phyloP scores from a whole-genome alignment of 2,113 vertebrate genomes.

The Syngnathus scovelli region DNA sequence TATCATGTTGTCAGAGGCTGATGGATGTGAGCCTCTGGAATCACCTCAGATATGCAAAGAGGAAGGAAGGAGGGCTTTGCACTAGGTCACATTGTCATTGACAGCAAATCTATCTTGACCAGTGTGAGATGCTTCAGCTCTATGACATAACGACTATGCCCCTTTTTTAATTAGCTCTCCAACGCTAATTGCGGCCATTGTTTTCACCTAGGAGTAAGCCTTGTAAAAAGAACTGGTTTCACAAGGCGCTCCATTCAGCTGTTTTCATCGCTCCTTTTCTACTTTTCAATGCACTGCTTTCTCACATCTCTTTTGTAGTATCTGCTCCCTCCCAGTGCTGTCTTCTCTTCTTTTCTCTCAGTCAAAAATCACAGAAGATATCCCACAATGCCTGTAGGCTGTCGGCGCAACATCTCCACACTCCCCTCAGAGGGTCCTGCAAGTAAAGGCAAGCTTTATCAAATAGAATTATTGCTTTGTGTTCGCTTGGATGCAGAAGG shows the following conservation, averaged over 20 bases:
- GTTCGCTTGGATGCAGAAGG: not conserved
- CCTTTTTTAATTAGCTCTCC: not conserved
- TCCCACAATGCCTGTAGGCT: not conserved
- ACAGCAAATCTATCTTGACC: constrained; percentile 39
- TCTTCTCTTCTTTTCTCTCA: not conserved
- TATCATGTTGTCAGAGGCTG: constrained; percentile 56
- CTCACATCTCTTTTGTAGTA: constrained; percentile 1
- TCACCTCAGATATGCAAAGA: constrained; percentile 45
- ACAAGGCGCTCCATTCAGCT: constrained; percentile 14
- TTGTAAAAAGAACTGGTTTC: not conserved
- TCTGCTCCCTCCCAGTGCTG: not conserved
- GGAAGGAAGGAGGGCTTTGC: constrained; percentile 18
- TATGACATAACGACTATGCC: not conserved
- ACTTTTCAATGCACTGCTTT: constrained; percentile 8
- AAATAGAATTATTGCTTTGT: not conserved
- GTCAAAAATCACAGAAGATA: not conserved
- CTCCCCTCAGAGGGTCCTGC: not conserved
- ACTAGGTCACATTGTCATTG: constrained; percentile 41
- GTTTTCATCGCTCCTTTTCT: constrained; percentile 26
- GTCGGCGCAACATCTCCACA: not conserved
- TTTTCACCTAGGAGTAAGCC: not conserved
- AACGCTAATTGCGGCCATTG: not conserved
- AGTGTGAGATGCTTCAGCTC: constrained; percentile 17
- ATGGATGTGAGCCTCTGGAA: constrained; percentile 49
- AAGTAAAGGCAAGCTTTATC: not conserved